Evolutionary conservation across 2,888 invertebrate genomes (phyloP), one percentile per base, ranked within the genome.

Genomic region (Poecilobothrus nobilitatus): DNA sequence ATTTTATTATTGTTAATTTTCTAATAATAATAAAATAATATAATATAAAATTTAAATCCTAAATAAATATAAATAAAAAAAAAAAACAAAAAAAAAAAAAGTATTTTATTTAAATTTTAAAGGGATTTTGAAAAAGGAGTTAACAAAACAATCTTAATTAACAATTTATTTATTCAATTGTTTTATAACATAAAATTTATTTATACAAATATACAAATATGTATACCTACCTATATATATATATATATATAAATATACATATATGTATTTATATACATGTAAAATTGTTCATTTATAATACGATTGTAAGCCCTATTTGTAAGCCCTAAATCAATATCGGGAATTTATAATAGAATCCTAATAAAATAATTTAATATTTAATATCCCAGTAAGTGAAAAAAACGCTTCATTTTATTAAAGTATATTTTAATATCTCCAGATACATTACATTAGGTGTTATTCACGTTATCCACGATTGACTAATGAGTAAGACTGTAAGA

Each of bases 121-220:
- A 53, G n/a, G 5, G 53, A 53, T 53, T 53, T 15, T 15, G 18
- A 53, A 53, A 53, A 53, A 18, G 18, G 18, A 15, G 53, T 53
- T 53, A 53, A 37, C 37, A 37, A 53, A 53, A 18, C 15, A 53
- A 53, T 53, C 53, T n/a, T 53, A 53, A 53, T 53, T 53, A 53
- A 53, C 53, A 18, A 53, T 53, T 53, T 53, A 53, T 53, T 53
- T 15, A n/a, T 53, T 53, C 53, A 53, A 53, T 53, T 53, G 53
- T 53, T 53, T 53, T 53, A 18, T 53, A 18, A 6, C 6, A 53
- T 9, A 27, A 27, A 27, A 53, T 53, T 53, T 1, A 15, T 12
- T 53, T 53, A 41, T 1, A 12, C 41, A 41, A 9, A 41, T 5
- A 41, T 6, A 41, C 41, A 41, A 41, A 41, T 15, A 41, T 41